Evolutionary conservation across 2,113 vertebrate species (phyloP), one percentile per base, ranked within the genome.

Genomic region (Hypomesus transpacificus): DNA sequence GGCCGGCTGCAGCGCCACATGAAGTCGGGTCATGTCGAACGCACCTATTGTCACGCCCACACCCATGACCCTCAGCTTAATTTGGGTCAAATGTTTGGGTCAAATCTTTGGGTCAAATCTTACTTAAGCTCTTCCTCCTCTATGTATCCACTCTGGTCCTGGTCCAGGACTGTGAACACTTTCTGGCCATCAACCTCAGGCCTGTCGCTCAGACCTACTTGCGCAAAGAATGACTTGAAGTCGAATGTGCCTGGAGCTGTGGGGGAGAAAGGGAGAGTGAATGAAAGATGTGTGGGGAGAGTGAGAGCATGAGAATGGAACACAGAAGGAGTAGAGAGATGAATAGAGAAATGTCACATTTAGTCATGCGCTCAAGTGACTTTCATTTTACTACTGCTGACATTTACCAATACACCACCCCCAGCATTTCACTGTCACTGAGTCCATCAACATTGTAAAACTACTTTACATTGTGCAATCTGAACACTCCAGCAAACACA

Each of bases 121-220:
- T 89, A 93, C 92, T 90, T 92, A 14, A 93, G 89, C 78, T 93
- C 92, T 50, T 90, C 90, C 71, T 89, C 91, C 63, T 93, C 91
- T 67, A 92, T 93, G 82, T 84, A 93, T 70, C 91, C 91, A 34
- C 92, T 93, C 75, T 68, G 83, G 87, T 92, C 91, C 79, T 88
- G 90, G 79, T 93, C 91, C 71, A 92, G 83, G 52, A 89, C 78
- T 17, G 70, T 77, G 58, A 93, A 93, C 54, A 93, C 89, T 63
- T 79, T 88, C 62, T 82, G 68, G 18, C 87, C 71, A 1, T 90
- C 86, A 0, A 62, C 78, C 20, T 87, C 75, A 11, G 85, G 76
- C 50, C 73, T 87, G 60, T 82, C 80, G 0, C 20, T 71, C 68
- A 93, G 86, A 31, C 92, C 92, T 69, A 90, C 90, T 83, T 83